Evolutionary conservation across 2,113 vertebrate genomes (phyloP), one percentile per base, ranked within the genome.

Genomic region (Ptyas mucosa): DNA sequence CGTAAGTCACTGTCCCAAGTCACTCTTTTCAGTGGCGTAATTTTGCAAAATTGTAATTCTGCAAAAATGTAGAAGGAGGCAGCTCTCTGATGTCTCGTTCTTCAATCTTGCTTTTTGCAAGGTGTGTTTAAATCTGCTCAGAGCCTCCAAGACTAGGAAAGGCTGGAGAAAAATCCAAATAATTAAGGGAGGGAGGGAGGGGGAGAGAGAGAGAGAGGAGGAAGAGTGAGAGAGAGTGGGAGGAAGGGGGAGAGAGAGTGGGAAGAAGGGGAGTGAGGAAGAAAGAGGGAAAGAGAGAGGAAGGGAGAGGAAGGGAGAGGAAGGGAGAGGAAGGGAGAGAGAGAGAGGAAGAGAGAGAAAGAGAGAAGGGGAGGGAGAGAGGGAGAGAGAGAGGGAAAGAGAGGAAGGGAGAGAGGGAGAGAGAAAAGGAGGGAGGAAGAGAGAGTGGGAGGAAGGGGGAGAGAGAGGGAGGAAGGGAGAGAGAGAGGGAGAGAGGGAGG

Each of bases 321-420:
- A 3, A 53, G 52, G 2, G 52, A 2, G 52, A 15, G 52, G 12
- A 3, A 2, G 52, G 3, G 54, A 55, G 54, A 55, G 18, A 21
- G 5, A 21, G 54, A 6, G 18, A 21, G 18, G 6, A 5, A 21
- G 5, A 55, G 55, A 58, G 21, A 58, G 55, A 58, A 2, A 24
- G 0, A 9, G 21, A 8, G 1, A 9, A 8, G 0, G 23, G 1
- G 23, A 24, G 23, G 2, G 0, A 58, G 21, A 0, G 1, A 57
- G 23, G 3, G 55, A 57, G 23, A 26, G 21, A 57, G 12, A 0
- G 3, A 53, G 53, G 14, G 12, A 53, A 3, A 2, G 53, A 15
- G 53, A 0, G 0, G 1, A 14, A 2, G 55, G 24, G 23, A 24
- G 1, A 54, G 3, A 14, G 1, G 14, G 53, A 14, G 53, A 18